Evolutionary conservation across 2,797 vertebrate genomes (phyloP), one percentile per base, ranked within the genome.

Genomic region (Urophycis tenuis): DNA sequence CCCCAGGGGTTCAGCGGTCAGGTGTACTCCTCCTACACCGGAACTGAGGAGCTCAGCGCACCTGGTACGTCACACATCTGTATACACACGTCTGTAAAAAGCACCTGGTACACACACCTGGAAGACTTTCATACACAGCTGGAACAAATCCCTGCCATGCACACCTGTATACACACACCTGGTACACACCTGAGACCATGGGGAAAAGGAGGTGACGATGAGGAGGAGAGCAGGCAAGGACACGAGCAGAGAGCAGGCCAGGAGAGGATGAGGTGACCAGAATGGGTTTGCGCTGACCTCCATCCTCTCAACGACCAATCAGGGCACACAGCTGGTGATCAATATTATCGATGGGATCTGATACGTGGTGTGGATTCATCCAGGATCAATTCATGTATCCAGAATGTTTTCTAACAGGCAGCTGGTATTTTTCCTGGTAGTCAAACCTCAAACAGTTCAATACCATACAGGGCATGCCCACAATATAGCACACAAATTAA

Each of bases 11-110:
- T 97, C 86, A 95, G 93, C 71, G 97, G 96, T 31, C 96, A 96
- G 90, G 93, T 98, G 82, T 97, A 97, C 91, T 96, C 96, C 78
- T 98, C 97, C 73, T 98, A 97, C 82, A 97, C 96, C 14, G 97
- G 96, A 78, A 93, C 92, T 0, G 96, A 99, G 93, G 96, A 96
- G 90, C 93, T 98, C 84, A 93, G 93, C 41, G 95, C 93, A 76
- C 94, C 95, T 88, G 94, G 97, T 97, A 91, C 3, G 36, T 19
- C 45, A 49, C 17, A 39, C 36, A 39, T 10, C 36, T 39, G 36
- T 45, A 45, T 2, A 45, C 41, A 53, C 49, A 53, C n/a, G n/a
- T n/a, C n/a, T n/a, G n/a, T n/a, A n/a, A n/a, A n/a, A n/a, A n/a
- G n/a, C 39, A 41, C 39, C 39, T 41, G 39, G 39, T 41, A 41